These are phyloP conservation scores for Mesoclemmys tuberculata DNA, from an alignment of 2,113 vertebrate genomes.

Conservation along the genomic window DNA sequence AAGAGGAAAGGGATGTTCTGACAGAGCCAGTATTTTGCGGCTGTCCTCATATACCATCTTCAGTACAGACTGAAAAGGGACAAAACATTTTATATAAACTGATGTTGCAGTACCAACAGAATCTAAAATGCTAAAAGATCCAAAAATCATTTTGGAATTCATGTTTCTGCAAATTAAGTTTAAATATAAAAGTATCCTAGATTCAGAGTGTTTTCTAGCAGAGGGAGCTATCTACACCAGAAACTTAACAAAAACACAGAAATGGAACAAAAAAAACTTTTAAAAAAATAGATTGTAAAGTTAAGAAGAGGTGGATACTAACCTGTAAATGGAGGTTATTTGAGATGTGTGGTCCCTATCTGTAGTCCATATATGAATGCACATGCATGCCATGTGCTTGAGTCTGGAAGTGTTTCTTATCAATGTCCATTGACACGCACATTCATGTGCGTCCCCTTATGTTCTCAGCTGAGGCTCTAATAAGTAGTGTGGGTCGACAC, in stretches of 20 bases:
- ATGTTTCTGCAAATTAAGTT: background rate
- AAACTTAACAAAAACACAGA: background rate
- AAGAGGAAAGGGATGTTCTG: slow-evolving; percentile 73
- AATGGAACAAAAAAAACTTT: background rate
- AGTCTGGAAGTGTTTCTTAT: no score
- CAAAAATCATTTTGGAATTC: background rate
- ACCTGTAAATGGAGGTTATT: background rate
- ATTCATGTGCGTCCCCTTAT: background rate
- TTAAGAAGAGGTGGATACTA: background rate
- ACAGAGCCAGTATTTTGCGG: slow-evolving; percentile 89
- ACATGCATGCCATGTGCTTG: background rate
- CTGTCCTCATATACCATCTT: slow-evolving; percentile 93
- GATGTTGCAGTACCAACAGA: background rate
- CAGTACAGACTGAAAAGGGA: slow-evolving; percentile 81
- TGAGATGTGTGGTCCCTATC: background rate
- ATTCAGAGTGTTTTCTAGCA: background rate
- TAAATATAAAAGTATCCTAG: background rate
- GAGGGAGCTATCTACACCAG: background rate
- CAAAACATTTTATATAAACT: background rate
- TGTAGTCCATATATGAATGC: background rate
- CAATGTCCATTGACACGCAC: background rate
- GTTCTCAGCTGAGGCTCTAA: background rate
- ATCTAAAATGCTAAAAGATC: background rate
- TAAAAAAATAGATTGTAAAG: background rate
- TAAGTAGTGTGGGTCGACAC: background rate